Percentiles rank a stretch among this genome's conserved stretches.
phyloP scores from a whole-genome alignment of 2,113 vertebrate species.

The Poeciliopsis turrubarensis region DNA sequence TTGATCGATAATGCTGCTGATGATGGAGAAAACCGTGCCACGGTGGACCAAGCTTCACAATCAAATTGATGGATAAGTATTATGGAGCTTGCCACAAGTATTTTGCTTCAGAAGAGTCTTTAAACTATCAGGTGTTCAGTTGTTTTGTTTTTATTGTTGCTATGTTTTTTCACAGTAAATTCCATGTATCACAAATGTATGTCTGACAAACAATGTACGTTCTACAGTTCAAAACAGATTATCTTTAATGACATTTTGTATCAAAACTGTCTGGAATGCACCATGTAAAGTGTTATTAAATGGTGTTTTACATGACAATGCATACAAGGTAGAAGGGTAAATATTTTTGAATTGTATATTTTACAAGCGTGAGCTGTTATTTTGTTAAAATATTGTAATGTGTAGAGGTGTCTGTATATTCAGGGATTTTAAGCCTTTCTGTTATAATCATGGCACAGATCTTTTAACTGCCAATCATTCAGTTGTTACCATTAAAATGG shows the following conservation, averaged over 20 bases:
- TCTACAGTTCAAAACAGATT: background rate
- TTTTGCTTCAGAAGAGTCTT: slow-evolving; percentile 16
- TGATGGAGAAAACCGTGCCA: slow-evolving; percentile 11
- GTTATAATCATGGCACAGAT: slow-evolving; percentile 24
- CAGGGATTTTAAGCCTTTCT: slow-evolving; percentile 44
- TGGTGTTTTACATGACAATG: slow-evolving; percentile 23
- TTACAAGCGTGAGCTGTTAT: slow-evolving; percentile 1
- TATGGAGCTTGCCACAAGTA: slow-evolving; percentile 12
- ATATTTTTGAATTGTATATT: background rate
- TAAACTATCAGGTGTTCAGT: background rate
- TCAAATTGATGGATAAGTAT: background rate
- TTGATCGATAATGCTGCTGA: background rate
- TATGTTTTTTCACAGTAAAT: slow-evolving; percentile 2
- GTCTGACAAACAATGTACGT: background rate
- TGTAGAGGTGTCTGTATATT: slow-evolving; percentile 37
- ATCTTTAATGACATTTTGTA: background rate
- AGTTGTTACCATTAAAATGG: slow-evolving; percentile 2
- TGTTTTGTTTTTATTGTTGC: background rate
- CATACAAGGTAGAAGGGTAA: background rate
- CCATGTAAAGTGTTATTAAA: background rate
- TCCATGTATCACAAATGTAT: background rate
- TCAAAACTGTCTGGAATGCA: background rate
- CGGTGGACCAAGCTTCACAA: slow-evolving; percentile 1
- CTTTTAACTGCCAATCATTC: background rate
- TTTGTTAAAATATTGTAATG: background rate